These are phyloP conservation scores for Metopolophium dirhodum DNA, from an alignment of 1,140 invertebrate genomes.

Conservation along the genomic window DNA sequence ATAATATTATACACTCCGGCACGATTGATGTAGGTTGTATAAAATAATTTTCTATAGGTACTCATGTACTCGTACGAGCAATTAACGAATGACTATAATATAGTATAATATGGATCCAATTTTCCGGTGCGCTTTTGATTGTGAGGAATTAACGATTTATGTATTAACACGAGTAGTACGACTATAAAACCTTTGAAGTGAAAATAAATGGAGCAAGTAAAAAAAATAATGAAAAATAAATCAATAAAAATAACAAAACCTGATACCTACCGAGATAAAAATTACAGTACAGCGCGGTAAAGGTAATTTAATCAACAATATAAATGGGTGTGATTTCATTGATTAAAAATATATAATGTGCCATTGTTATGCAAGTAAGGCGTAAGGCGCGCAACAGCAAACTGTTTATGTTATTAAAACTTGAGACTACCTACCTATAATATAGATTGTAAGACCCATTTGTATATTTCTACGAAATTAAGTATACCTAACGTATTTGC, in stretches of 20 bases:
- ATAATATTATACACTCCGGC: not conserved
- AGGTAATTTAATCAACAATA: not conserved
- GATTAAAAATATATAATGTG: not conserved
- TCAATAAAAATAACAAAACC: not conserved
- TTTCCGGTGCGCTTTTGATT: too few relatives aligned
- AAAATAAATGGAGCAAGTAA: not conserved
- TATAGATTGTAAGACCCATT: not conserved
- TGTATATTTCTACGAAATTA: not conserved
- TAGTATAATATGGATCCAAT: too few relatives aligned
- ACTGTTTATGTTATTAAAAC: not conserved
- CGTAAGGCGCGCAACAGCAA: not conserved
- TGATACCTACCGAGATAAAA: not conserved
- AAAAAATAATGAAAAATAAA: not conserved
- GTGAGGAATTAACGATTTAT: too few relatives aligned
- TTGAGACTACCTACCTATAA: not conserved
- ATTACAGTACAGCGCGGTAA: not conserved
- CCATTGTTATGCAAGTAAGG: not conserved
- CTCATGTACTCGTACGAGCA: too few relatives aligned
- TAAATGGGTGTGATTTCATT: conserved; percentile 1
- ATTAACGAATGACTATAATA: too few relatives aligned
- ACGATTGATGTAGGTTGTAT: not conserved
- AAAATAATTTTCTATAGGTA: not conserved
- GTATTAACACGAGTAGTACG: too few relatives aligned
- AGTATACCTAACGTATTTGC: not conserved
- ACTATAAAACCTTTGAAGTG: not conserved